Base-by-base conservation (phyloP, 1,140 invertebrate genomes). In the Centruroides vittatus region DNA sequence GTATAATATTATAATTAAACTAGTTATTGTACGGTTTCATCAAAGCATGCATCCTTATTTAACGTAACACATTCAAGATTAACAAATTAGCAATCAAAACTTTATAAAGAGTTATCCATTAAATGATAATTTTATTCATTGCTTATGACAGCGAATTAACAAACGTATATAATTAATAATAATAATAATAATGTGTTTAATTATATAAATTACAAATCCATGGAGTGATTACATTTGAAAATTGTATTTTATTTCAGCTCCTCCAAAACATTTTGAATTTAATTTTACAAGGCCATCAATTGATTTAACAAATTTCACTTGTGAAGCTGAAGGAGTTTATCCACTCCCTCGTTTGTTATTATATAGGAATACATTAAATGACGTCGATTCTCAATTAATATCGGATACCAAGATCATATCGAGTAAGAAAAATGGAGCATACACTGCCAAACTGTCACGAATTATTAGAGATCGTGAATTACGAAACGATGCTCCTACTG, bases 261-360 rank as follows among this genome's bases (percentile, higher is more conserved):
- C 64, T 13, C 60, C 64, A 5, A 55, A 59, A 49, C 55, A 58
- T n/a, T 65, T 65, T 56, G 60, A 61, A 34, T 62, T 65, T 57
- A 62, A 65, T 60, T 61, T 55, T 57, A 65, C 64, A n/a, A 47
- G 47, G 57, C 46, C 47, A 52, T 36, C n/a, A 5, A 34, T 5
- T n/a, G 49, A 63, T 13, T 47, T 58, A 46, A 35, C 54, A 6
- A 65, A 67, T 35, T 58, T 68, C 10, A 60, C 59, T 35, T 68
- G 67, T 59, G 60, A 68, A 56, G 65, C 67, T 10, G 58, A 65
- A 41, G 62, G 67, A 36, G 67, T 68, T 46, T 68, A 60, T 60
- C 67, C 67, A 10, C 49, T 63, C 58, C 65, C 67, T 36, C 63
- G 61, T 57, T 55, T 68, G 41, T 62, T 62, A 8, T 61, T 68